Evolutionary conservation across 2,888 invertebrate genomes (phyloP).

Genomic region (Buathra laborator): DNA sequence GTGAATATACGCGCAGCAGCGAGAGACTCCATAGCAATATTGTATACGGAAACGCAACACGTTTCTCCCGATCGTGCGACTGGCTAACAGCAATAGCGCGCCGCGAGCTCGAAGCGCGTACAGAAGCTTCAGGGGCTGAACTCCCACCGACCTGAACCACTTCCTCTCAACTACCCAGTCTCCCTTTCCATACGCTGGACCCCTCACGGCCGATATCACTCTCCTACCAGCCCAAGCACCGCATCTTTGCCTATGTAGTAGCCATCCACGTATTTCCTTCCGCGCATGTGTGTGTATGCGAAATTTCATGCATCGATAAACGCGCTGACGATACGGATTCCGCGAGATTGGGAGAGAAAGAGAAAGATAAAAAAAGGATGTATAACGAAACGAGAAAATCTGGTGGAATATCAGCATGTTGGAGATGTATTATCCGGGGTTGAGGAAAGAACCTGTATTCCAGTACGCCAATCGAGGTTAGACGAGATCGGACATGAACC

Average conservation of each 20-base stretch:
- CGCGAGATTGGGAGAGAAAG: conserved; percentile 29
- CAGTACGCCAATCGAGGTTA: conserved; percentile 18
- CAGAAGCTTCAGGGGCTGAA: conserved; percentile 29
- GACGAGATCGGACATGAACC: not conserved
- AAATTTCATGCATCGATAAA: conserved; percentile 43
- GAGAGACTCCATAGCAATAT: conserved; percentile 53
- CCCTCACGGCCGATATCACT: conserved; percentile 55
- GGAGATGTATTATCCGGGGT: conserved; percentile 5
- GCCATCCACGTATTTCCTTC: conserved; percentile 2
- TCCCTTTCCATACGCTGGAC: conserved; percentile 19
- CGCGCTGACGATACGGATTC: conserved; percentile 35
- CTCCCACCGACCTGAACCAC: conserved; percentile 45
- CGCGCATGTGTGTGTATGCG: not conserved
- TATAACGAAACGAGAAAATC: conserved; percentile 18
- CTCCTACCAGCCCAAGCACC: not conserved
- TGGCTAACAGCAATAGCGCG: conserved; percentile 12
- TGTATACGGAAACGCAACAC: conserved; percentile 64
- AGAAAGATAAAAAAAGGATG: conserved; percentile 7
- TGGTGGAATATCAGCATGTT: not conserved
- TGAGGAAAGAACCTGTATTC: conserved; percentile 9
- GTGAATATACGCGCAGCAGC: conserved; percentile 36
- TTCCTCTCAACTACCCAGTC: conserved; percentile 47
- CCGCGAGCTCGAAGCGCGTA: not conserved
- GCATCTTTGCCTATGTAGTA: conserved; percentile 1
- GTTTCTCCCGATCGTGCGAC: conserved; percentile 57